These are phyloP conservation scores for Adelphocoris suturalis DNA, from an alignment of 2,888 invertebrate species.

Conservation along the genomic window DNA sequence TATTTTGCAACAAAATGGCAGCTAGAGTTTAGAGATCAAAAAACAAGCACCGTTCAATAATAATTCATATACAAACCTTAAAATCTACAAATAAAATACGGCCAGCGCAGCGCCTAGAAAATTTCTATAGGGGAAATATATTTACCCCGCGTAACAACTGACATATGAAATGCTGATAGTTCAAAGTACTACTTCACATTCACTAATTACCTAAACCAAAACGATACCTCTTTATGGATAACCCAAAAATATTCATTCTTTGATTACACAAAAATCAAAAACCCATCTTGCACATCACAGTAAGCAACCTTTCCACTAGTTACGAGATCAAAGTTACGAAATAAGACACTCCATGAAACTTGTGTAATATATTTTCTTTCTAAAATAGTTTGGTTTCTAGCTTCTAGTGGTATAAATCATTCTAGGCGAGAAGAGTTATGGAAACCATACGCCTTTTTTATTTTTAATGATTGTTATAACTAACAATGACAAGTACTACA, in stretches of 20 bases:
- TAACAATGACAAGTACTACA: neutral
- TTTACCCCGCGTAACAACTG: neutral
- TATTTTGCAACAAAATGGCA: neutral
- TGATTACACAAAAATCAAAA: slow-evolving; percentile 46
- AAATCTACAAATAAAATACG: neutral
- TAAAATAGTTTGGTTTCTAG: slow-evolving; percentile 53
- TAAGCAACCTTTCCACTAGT: slow-evolving; percentile 72
- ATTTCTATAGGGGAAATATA: neutral
- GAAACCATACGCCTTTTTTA: neutral
- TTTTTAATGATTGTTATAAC: neutral
- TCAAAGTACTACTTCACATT: neutral
- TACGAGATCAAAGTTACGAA: slow-evolving; percentile 74
- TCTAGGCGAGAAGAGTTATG: neutral
- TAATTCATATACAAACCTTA: neutral
- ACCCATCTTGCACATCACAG: slow-evolving; percentile 72
- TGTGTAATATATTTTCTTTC: slow-evolving; percentile 20
- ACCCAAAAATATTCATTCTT: slow-evolving; percentile 17
- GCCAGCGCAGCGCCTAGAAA: neutral
- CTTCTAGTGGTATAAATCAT: slow-evolving; percentile 52
- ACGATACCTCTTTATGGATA: slow-evolving; percentile 18
- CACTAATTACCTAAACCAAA: neutral
- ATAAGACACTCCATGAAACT: slow-evolving; percentile 23
- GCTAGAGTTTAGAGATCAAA: slow-evolving; percentile 43
- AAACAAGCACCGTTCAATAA: slow-evolving; percentile 29
- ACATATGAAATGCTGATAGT: slow-evolving; percentile 29